phyloP scores from a whole-genome alignment of 2,113 vertebrate genomes.

The Gavia stellata region DNA sequence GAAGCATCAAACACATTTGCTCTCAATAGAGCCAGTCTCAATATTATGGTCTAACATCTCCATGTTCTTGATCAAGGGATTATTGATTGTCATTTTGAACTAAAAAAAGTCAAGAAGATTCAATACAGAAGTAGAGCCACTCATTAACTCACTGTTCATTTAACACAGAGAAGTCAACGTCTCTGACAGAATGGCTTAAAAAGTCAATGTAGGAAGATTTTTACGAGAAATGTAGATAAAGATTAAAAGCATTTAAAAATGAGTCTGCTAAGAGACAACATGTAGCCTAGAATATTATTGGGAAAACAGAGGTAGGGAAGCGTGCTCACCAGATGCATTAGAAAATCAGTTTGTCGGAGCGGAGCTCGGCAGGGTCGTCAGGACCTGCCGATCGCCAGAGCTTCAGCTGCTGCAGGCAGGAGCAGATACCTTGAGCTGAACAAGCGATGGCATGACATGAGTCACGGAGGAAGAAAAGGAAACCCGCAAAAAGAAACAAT shows the following conservation, averaged over 20 bases:
- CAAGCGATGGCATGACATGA: fast-evolving
- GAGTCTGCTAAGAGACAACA: not conserved
- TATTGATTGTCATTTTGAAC: not conserved
- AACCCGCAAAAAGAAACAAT: not conserved
- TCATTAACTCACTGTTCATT: not conserved
- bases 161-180: not conserved
- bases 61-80: not conserved
- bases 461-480: not conserved
- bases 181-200: not conserved
- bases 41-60: not conserved
- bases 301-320: not conserved
- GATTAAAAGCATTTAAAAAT: not conserved
- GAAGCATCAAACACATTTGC: not conserved
- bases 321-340: fast-evolving
- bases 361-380: not conserved
- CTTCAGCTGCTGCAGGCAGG: not conserved
- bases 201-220: not conserved
- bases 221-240: not conserved
- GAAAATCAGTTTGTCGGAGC: fast-evolving
- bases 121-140: not conserved
- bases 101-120: not conserved
- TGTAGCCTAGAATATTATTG: not conserved
- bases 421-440: not conserved
- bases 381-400: fast-evolving
- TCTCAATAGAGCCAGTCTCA: not conserved